phyloP scores from a whole-genome alignment of 2,797 vertebrate genomes.

The Cuniculus paca region DNA sequence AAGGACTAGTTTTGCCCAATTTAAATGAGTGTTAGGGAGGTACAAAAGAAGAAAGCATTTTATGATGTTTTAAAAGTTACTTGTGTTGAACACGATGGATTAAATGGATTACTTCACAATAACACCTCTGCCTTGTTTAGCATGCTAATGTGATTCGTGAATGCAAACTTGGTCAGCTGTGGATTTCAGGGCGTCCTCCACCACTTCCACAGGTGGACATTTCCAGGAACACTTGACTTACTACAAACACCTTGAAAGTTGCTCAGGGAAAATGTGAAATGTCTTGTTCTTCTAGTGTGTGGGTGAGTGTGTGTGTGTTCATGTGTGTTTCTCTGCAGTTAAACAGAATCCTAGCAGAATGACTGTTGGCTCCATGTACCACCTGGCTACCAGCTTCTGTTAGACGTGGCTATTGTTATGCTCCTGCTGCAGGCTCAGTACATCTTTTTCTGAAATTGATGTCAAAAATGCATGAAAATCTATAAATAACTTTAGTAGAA shows the following conservation, averaged over 20 bases:
- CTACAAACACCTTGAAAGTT: neutral
- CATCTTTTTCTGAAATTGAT: neutral
- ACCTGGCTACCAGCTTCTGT: neutral
- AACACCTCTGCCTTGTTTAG: neutral
- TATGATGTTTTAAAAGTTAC: neutral
- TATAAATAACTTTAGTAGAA: neutral
- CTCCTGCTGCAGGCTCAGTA: neutral
- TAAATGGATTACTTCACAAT: neutral
- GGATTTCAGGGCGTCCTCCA: neutral
- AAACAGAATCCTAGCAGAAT: neutral
- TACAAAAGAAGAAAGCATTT: neutral
- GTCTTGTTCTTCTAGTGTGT: neutral
- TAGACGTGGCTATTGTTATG: neutral
- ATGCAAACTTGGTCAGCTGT: neutral
- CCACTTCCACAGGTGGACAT: neutral
- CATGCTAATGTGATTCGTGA: neutral
- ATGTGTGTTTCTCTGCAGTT: neutral
- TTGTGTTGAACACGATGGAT: neutral
- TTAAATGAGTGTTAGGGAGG: neutral
- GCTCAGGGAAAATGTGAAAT: neutral
- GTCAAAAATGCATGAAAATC: neutral
- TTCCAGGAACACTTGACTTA: neutral
- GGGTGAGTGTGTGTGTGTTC: neutral
- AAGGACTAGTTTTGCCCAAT: neutral
- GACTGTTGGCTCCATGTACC: neutral